Evolutionary conservation across 1,140 invertebrate species (phyloP).

Genomic region (Leptoteleia sp.): DNA sequence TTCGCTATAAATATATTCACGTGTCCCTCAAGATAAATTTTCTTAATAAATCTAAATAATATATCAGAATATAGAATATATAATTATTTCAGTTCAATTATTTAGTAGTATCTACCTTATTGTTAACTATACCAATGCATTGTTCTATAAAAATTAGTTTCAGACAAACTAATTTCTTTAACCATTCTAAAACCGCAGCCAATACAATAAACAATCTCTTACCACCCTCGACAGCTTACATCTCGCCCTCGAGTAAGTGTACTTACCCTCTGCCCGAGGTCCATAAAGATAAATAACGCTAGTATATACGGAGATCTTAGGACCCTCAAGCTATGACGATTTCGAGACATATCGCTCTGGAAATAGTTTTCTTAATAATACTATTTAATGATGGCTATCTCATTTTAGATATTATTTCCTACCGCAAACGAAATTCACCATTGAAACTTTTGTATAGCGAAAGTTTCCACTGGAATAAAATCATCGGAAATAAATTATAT

Average conservation of each 20-base stretch:
- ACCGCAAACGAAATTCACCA: conserved; percentile 2
- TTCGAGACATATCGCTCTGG: conserved; percentile 45
- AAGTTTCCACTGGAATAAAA: neutral
- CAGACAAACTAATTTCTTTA: too few species aligned
- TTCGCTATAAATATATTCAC: too few species aligned
- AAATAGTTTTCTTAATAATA: conserved; percentile 59
- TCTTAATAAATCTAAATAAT: too few species aligned
- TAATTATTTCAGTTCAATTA: too few species aligned
- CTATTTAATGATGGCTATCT: conserved; percentile 48
- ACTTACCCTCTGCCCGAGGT: conserved; percentile 81
- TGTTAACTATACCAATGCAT: too few species aligned
- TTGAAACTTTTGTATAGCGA: neutral
- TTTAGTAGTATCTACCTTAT: too few species aligned
- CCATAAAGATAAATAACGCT: conserved; percentile 81
- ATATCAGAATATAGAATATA: too few species aligned
- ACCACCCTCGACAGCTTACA: conserved; percentile 77
- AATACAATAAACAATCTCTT: conserved; percentile 80
- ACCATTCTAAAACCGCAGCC: conserved; percentile 72
- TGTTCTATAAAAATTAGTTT: too few species aligned
- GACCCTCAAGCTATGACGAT: conserved; percentile 62
- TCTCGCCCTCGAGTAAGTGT: conserved; percentile 76
- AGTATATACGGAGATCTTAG: conserved; percentile 64
- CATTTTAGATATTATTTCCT: conserved; percentile 25
- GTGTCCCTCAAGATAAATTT: too few species aligned
- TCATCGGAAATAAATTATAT: neutral